A percentile compares a stretch with the other conserved stretches of the same genome.
phyloP scores from a whole-genome alignment of 2,888 invertebrate species.

The Mimas tiliae region DNA sequence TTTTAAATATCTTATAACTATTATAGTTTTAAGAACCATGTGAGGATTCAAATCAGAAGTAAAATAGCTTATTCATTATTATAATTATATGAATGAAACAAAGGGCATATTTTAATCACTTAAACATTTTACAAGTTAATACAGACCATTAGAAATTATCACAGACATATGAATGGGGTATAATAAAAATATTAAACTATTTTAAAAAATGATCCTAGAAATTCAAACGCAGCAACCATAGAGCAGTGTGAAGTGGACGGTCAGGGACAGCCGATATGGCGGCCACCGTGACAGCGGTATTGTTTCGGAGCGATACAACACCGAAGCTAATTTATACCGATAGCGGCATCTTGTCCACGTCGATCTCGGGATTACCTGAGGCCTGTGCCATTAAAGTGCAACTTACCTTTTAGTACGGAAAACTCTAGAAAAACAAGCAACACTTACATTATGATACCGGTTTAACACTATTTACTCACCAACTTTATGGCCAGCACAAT shows the following conservation, averaged over 20 bases:
- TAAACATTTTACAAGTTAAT: no score
- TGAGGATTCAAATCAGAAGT: no score
- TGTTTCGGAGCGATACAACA: constrained; percentile 70
- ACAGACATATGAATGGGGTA: no score
- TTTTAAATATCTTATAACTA: no score
- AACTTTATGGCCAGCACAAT: constrained; percentile 3
- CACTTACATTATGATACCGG: constrained; percentile 22
- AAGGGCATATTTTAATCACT: no score
- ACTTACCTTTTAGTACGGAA: constrained; percentile 9
- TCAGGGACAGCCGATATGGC: constrained; percentile 62
- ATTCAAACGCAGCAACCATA: constrained; percentile 35
- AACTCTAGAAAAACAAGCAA: constrained; percentile 29
- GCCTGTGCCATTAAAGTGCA: constrained; percentile 12
- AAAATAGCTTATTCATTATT: no score
- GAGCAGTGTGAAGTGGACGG: constrained; percentile 58
- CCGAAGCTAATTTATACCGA: constrained; percentile 77
- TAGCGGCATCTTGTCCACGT: constrained; percentile 63
- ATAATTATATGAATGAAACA: no score
- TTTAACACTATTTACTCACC: constrained; percentile 11
- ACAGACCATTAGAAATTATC: no score
- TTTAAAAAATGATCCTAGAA: neutral
- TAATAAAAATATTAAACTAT: no score
- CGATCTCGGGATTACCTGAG: constrained; percentile 45
- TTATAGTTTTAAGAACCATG: no score
- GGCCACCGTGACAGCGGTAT: constrained; percentile 76